Percentiles rank a stretch among this genome's conserved stretches.
Conservation (phyloP, 2,113 vertebrate genomes). For the Mesoclemmys tuberculata region DNA sequence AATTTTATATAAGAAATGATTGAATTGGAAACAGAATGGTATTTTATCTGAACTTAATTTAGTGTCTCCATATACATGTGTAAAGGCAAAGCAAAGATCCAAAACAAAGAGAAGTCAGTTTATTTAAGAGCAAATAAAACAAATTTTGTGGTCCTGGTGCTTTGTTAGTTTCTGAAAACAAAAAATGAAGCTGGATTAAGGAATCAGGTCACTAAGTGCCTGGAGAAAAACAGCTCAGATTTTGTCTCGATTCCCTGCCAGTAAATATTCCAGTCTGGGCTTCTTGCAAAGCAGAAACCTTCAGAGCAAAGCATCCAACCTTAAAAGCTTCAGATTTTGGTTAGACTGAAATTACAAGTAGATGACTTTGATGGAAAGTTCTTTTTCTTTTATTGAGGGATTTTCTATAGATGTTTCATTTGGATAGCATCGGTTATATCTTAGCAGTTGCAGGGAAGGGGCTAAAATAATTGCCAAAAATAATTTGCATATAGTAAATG, state of each 20-base stretch:
- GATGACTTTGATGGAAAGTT: background rate
- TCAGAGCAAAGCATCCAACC: background rate
- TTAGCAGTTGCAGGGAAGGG: background rate
- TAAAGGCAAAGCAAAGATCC: rapidly evolving
- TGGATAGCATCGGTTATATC: background rate
- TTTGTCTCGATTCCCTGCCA: slow-evolving; percentile 28
- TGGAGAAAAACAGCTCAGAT: slow-evolving; percentile 46
- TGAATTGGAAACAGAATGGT: background rate
- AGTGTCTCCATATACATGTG: background rate
- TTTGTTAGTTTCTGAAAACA: slow-evolving; percentile 1
- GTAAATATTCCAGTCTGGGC: slow-evolving; percentile 7
- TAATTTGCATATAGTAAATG: background rate
- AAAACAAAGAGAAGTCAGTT: background rate
- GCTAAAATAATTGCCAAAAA: background rate
- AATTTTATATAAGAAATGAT: background rate
- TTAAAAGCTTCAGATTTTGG: background rate
- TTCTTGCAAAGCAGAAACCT: background rate
- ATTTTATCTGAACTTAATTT: background rate
- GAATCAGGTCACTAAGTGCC: slow-evolving; percentile 53
- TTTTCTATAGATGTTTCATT: background rate
- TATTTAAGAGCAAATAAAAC: slow-evolving; percentile 13
- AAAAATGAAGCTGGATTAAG: slow-evolving; percentile 17
- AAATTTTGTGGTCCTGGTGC: background rate
- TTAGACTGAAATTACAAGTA: background rate
- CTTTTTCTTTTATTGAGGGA: background rate